Percentiles rank a stretch among this genome's conserved stretches.
phyloP scores from a whole-genome alignment of 1,140 invertebrate genomes.

The Zaprionus camerounensis region DNA sequence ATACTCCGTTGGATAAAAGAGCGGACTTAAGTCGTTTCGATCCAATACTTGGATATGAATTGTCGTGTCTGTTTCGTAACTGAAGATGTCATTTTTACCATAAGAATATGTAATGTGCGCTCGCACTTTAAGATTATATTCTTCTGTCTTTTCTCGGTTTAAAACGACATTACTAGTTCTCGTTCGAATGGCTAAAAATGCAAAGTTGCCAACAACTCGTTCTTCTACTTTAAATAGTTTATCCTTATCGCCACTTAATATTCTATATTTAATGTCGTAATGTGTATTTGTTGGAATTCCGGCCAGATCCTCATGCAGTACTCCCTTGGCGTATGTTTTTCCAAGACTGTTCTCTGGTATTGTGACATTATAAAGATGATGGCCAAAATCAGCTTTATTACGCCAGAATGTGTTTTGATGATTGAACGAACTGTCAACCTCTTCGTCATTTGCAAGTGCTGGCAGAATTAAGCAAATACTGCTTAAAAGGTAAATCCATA shows the following conservation, averaged over 20 bases:
- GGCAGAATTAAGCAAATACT: constrained; percentile 51
- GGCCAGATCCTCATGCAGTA: constrained; percentile 85
- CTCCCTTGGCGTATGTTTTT: constrained; percentile 90
- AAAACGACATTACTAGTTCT: constrained; percentile 93
- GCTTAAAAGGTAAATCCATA: constrained; percentile 62
- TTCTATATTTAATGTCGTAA: constrained; percentile 91
- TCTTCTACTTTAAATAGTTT: constrained; percentile 97
- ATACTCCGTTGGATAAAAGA: constrained; percentile 95
- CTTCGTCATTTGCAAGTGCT: constrained; percentile 49
- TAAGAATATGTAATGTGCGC: constrained; percentile 85
- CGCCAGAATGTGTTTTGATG: constrained; percentile 26
- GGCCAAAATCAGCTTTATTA: constrained; percentile 87
- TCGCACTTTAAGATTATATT: constrained; percentile 92
- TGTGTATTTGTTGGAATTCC: constrained; percentile 85
- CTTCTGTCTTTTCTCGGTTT: constrained; percentile 95
- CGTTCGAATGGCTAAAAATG: constrained; percentile 94
- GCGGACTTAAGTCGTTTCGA: constrained; percentile 95
- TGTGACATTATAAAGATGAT: constrained; percentile 93
- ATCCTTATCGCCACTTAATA: constrained; percentile 92
- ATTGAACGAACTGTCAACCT: constrained; percentile 23
- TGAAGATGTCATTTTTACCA: constrained; percentile 86
- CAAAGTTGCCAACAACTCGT: constrained; percentile 94
- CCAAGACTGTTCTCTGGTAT: constrained; percentile 96
- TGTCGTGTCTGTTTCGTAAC: constrained; percentile 89
- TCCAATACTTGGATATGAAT: constrained; percentile 93